Base-by-base conservation (phyloP, 1,140 invertebrate species). In the Heliothis subflexa region DNA sequence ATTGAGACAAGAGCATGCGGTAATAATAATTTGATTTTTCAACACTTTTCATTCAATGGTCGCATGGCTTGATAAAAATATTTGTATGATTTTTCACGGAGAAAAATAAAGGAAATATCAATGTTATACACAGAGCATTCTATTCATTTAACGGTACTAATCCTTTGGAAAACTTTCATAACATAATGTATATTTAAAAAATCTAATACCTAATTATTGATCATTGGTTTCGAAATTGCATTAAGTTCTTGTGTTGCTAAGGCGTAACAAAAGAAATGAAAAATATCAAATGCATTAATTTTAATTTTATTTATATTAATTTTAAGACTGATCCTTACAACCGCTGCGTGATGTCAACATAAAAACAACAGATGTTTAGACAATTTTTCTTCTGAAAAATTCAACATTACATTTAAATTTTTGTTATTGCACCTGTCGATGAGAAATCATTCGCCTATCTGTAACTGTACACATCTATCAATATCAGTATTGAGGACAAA, bases 381-480 rank as follows among this genome's bases (percentile, higher is more conserved):
- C 33, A 40, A 40, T 40, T 40, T n/a, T 40, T 40, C 33, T 40
- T 9, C 33, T 40, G 18, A 21, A 57, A 21, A 57, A 57, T 9
- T 21, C 14, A 40, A n/a, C 12, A 11, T 10, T 16, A 33, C 5
- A 10, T 21, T 47, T n/a, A 21, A 13, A 66, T 4, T 66, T 66
- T 66, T 66, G 9, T 40, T 9, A 47, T 47, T 47, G 62, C 62
- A 66, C 62, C 66, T 70, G 47, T 70, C 66, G 28, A 50, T 28
- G 21, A 66, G 9, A 10, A 28, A 70, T 70, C 66, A 50, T n/a
- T 70, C 47, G 9, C 4, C 13, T 45, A 45, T 62, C 25, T 45
- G n/a, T 52, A 21, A 28, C 21, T 33, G 0, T 40, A 40, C 7
- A 40, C 0, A 40, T 7, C 33, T 40, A 40, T 40, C 33, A 40